phyloP scores from a whole-genome alignment of 2,113 vertebrate genomes.

The Chinchilla lanigera region DNA sequence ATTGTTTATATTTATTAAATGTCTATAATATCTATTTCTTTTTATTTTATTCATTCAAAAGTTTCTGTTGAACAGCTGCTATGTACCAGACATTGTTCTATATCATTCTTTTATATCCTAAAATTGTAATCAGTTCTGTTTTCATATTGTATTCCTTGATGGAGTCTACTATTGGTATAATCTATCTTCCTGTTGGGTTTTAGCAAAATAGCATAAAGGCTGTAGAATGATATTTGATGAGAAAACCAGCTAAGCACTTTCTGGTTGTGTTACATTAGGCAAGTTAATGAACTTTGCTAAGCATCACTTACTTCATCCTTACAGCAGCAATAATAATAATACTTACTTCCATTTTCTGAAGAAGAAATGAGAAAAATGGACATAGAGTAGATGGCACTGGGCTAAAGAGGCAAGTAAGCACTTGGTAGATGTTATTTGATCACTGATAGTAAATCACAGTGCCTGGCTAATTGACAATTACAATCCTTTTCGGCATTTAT shows the following conservation, averaged over 20 bases:
- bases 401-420: neutral
- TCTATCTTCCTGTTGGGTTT: neutral
- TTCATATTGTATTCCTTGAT: neutral
- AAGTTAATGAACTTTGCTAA: neutral
- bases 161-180: neutral
- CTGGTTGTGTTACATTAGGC: neutral
- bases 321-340: neutral
- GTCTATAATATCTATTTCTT: neutral
- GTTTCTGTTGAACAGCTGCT: neutral
- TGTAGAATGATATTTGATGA: neutral
- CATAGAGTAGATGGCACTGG: neutral
- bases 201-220: neutral
- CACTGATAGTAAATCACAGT: neutral
- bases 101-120: neutral
- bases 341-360: constrained; percentile 9
- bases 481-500: neutral
- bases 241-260: neutral
- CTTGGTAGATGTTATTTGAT: neutral
- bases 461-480: neutral
- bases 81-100: neutral
- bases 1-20: neutral
- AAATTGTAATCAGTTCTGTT: constrained; percentile 1
- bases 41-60: neutral
- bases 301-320: constrained; percentile 8
- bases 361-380: neutral